Base-by-base conservation (phyloP, 2,888 invertebrate species). In the Leistus spinibarbis region DNA sequence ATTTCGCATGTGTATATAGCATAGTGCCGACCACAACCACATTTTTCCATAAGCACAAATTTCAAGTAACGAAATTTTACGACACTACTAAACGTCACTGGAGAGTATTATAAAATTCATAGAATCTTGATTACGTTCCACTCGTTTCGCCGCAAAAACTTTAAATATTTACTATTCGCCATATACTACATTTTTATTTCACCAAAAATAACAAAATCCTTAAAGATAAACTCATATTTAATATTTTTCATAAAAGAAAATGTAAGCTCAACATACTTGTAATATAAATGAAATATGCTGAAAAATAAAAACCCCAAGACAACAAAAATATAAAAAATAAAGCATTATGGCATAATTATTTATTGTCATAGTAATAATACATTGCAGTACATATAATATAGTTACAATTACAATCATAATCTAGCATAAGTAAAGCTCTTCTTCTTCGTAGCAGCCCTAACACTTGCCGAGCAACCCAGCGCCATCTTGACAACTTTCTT, bases 41-140 rank as follows among this genome's bases (percentile, higher is more conserved):
- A 71, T 54, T 71, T 71, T 64, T 64, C 71, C 71, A 64, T 64
- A 64, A 64, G 64, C 71, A 71, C 64, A 71, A 71, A 71, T 71
- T 71, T 17, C 64, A 71, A 63, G 63, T 64, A 71, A 64, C 63
- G 64, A 71, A 71, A 71, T 53, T 71, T 71, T 71, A 71, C 54
- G 71, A 71, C 53, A 24, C 63, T 54, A 64, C 71, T 63, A 71
- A 71, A 64, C 63, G 71, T 71, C 71, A 71, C 71, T 54, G 64
- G 71, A 64, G 71, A 71, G 71, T 71, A 71, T 71, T 71, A 71
- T 71, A 71, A 71, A 71, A 71, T 71, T 71, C 71, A 71, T 71
- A 71, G 71, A 71, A 71, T 64, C 71, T 27, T 63, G 71, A 71
- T 71, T 71, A 62, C 22, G 63, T 71, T 23, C 27, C 19, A 20